Evolutionary conservation across 2,888 invertebrate species (phyloP).

Genomic region (Drosophila atripex): DNA sequence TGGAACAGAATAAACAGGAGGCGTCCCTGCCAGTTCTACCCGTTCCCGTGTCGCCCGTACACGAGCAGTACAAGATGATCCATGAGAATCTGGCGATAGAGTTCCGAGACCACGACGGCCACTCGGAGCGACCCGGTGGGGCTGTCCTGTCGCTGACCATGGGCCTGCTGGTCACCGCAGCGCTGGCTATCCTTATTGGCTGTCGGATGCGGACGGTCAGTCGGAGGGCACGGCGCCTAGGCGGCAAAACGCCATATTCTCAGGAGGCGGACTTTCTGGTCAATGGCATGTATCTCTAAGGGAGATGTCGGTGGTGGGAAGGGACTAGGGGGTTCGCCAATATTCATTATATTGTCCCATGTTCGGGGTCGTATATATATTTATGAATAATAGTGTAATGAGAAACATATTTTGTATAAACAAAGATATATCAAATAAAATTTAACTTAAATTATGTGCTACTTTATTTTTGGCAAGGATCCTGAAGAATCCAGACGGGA

Average conservation of each 20-base stretch:
- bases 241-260: slow-evolving; percentile 91
- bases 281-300: slow-evolving; percentile 96
- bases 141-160: slow-evolving; percentile 91
- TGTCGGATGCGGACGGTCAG: slow-evolving; percentile 91
- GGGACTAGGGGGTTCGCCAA: slow-evolving; percentile 13
- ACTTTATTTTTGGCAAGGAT: slow-evolving; percentile 8
- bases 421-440: slow-evolving; percentile 54
- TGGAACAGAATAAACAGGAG: slow-evolving; percentile 63
- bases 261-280: slow-evolving; percentile 98
- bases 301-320: neutral
- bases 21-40: slow-evolving; percentile 49
- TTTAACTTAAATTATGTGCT: slow-evolving; percentile 10
- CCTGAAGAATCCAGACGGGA: slow-evolving; percentile 1
- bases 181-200: slow-evolving; percentile 91
- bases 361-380: slow-evolving; percentile 15
- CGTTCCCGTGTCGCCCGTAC: slow-evolving; percentile 74
- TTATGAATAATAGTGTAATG: slow-evolving; percentile 52
- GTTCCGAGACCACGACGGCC: slow-evolving; percentile 86
- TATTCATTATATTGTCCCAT: slow-evolving; percentile 25
- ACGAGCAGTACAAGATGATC: slow-evolving; percentile 83
- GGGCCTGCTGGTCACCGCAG: slow-evolving; percentile 91
- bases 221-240: slow-evolving; percentile 88
- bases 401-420: slow-evolving; percentile 74
- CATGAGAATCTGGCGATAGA: slow-evolving; percentile 83
- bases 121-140: slow-evolving; percentile 89